A percentile compares a stretch with the other conserved stretches of the same genome.
Evolutionary conservation across 53 echinoderm and acorn worm species (phyloP).

Genomic region (Stichopus horrens): DNA sequence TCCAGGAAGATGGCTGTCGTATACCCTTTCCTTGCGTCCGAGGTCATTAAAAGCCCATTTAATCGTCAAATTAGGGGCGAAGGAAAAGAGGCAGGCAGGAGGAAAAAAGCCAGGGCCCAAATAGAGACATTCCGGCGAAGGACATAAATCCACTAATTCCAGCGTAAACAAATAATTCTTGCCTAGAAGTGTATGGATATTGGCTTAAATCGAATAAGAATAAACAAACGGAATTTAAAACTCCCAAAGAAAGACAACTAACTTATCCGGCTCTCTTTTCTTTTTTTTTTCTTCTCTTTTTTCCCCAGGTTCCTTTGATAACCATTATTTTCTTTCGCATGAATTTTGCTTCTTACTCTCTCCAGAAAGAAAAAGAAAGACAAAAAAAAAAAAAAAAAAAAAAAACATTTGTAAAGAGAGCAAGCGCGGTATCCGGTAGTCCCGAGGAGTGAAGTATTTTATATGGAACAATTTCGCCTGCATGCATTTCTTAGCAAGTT

Average conservation of each 20-base stretch:
- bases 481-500: not conserved
- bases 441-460: not conserved
- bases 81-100: not conserved
- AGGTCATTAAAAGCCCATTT: slow-evolving; percentile 39
- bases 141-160: slow-evolving; percentile 30
- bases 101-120: not conserved
- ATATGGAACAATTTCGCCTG: not conserved
- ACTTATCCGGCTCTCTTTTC: slow-evolving; percentile 8
- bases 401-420: not conserved
- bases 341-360: not conserved
- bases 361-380: not conserved
- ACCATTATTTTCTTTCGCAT: not conserved
- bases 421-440: not conserved
- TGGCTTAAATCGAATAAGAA: slow-evolving; percentile 7
- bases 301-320: not conserved
- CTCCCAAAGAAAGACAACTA: not conserved
- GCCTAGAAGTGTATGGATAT: slow-evolving; percentile 10
- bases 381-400: not conserved
- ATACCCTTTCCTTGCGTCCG: slow-evolving; percentile 13
- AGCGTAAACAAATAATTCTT: slow-evolving; percentile 27
- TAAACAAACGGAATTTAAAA: slow-evolving; percentile 32
- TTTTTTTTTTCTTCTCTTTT: not conserved
- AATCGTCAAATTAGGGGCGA: slow-evolving; percentile 28
- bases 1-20: not conserved
- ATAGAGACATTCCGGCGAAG: slow-evolving; percentile 15